phyloP scores from a whole-genome alignment of 2,797 vertebrate genomes.

The Halcyon smyrnensis region DNA sequence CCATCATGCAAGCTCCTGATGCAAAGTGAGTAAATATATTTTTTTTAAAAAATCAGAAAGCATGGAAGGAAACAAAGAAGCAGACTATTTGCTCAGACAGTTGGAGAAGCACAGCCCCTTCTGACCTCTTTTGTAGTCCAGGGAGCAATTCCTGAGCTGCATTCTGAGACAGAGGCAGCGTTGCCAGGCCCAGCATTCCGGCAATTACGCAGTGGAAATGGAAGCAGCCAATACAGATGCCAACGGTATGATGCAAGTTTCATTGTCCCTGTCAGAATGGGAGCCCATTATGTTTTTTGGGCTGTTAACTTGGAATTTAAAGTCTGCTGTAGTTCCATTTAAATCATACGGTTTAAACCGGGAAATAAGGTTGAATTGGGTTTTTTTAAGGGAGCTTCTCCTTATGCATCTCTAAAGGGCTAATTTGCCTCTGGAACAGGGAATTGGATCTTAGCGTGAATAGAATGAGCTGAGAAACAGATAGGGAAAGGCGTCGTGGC shows the following conservation, averaged over 20 bases:
- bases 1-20: neutral
- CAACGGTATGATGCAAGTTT: slow-evolving; percentile 37
- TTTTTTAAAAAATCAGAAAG: neutral
- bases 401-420: neutral
- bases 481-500: neutral
- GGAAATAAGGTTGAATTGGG: neutral
- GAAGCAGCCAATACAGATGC: slow-evolving; percentile 30
- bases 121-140: neutral
- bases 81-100: neutral
- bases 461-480: neutral
- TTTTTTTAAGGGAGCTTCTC: neutral
- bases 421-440: neutral
- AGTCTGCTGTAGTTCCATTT: neutral
- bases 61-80: neutral
- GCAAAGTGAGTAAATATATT: neutral
- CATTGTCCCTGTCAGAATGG: slow-evolving; percentile 7
- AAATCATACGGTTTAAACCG: neutral
- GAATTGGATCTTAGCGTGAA: neutral
- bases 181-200: slow-evolving; percentile 24
- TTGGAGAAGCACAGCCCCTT: neutral
- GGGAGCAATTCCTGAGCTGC: neutral
- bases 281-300: neutral
- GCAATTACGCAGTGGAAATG: slow-evolving; percentile 25
- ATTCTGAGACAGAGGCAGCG: neutral
- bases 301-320: slow-evolving; percentile 21